phyloP scores from a whole-genome alignment of 2,888 invertebrate genomes.

The Julus scandinavius region DNA sequence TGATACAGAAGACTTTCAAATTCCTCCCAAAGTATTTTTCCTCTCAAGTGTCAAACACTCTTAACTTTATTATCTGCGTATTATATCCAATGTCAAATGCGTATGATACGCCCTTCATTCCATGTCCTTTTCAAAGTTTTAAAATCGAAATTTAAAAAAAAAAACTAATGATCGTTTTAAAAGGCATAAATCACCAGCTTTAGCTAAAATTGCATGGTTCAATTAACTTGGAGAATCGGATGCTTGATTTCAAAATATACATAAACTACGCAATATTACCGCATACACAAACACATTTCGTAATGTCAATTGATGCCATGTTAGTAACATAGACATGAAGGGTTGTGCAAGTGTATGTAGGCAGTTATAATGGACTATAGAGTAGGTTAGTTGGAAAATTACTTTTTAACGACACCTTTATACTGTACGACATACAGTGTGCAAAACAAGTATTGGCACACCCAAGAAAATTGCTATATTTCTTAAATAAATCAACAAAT shows the following conservation, averaged over 20 bases:
- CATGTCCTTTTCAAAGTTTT: neutral
- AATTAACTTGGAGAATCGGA: neutral
- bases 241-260: neutral
- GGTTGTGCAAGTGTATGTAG: too few relatives aligned
- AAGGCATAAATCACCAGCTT: neutral
- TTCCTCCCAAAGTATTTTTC: conserved; percentile 13
- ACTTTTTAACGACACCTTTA: too few relatives aligned
- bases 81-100: conserved; percentile 32
- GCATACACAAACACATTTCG: too few relatives aligned
- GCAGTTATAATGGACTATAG: too few relatives aligned
- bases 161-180: neutral
- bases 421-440: too few relatives aligned
- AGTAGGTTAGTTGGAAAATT: too few relatives aligned
- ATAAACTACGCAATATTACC: too few relatives aligned
- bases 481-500: too few relatives aligned
- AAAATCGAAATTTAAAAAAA: neutral
- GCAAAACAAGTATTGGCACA: too few relatives aligned
- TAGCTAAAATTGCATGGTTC: neutral
- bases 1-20: conserved; percentile 24
- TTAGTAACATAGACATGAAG: too few relatives aligned
- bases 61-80: conserved; percentile 16
- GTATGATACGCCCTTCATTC: neutral
- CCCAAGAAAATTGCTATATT: too few relatives aligned
- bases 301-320: too few relatives aligned
- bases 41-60: conserved; percentile 10